These are phyloP conservation scores for Calephelis virginiensis DNA, from an alignment of 1,140 invertebrate species.

Conservation along the genomic window DNA sequence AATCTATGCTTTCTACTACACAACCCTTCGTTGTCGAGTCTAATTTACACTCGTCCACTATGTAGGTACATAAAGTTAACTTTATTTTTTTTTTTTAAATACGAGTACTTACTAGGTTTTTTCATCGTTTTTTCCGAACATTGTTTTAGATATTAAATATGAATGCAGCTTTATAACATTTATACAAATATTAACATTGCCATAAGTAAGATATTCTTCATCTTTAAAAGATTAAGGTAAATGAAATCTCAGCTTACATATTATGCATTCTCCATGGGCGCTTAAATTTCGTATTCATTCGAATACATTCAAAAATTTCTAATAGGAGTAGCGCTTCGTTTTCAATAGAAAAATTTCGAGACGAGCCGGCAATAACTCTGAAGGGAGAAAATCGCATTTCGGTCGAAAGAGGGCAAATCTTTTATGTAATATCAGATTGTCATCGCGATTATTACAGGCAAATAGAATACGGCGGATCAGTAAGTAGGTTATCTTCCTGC, in stretches of 20 bases:
- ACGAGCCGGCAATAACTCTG: conserved; percentile 67
- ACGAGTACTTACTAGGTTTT: no score
- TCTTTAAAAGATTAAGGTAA: neutral
- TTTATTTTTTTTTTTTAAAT: no score
- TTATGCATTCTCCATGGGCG: conserved; percentile 56
- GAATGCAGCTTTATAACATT: no score
- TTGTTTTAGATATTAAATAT: no score
- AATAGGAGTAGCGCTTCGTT: conserved; percentile 60
- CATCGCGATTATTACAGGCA: conserved; percentile 78
- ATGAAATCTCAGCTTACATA: conserved; percentile 29
- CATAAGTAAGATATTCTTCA: neutral
- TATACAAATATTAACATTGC: no score
- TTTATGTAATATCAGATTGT: conserved; percentile 79
- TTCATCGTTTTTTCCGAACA: no score
- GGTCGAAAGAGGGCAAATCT: conserved; percentile 76
- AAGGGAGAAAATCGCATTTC: conserved; percentile 75
- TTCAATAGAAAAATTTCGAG: conserved; percentile 72
- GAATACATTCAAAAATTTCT: conserved; percentile 70
- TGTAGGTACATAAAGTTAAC: no score
- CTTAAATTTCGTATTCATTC: conserved; percentile 72
- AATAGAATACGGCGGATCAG: conserved; percentile 77
- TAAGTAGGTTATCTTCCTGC: conserved; percentile 76
- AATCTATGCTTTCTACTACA: no score
- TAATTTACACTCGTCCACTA: no score
- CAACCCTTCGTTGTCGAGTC: no score